These are phyloP conservation scores for Paramormyrops kingsleyae DNA, from an alignment of 2,113 vertebrate genomes.

Conservation along the genomic window DNA sequence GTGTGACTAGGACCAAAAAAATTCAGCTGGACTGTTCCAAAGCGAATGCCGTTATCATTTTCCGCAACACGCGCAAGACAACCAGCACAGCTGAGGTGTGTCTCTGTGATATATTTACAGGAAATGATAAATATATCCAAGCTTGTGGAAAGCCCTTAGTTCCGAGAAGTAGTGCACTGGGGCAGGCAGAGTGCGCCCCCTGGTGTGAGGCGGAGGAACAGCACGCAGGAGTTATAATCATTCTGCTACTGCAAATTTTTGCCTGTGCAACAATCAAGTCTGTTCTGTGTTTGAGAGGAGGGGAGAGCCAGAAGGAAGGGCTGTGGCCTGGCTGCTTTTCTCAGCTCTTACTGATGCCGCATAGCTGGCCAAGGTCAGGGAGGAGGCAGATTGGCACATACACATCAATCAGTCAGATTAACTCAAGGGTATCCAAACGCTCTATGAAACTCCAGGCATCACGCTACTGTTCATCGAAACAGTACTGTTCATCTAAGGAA, in stretches of 20 bases:
- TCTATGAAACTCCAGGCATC: neutral
- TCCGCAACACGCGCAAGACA: neutral
- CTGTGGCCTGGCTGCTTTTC: neutral
- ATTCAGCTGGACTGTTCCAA: neutral
- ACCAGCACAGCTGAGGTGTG: neutral
- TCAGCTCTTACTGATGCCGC: conserved; percentile 25
- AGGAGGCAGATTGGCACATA: neutral
- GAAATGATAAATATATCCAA: neutral
- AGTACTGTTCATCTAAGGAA: neutral
- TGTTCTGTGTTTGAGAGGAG: neutral
- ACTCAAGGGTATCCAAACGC: neutral
- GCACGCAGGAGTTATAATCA: conserved; percentile 27
- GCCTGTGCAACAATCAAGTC: neutral
- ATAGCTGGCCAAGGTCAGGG: conserved; percentile 11
- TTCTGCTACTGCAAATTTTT: conserved; percentile 22
- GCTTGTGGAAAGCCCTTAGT: neutral
- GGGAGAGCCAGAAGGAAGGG: conserved; percentile 16
- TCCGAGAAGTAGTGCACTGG: neutral
- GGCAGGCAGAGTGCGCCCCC: neutral
- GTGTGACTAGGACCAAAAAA: neutral
- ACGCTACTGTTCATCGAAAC: neutral
- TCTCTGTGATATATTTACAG: neutral
- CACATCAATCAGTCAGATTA: neutral
- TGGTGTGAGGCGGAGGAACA: neutral
- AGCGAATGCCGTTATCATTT: neutral